These are phyloP conservation scores for Charina bottae DNA, from an alignment of 2,113 vertebrate genomes.

Conservation along the genomic window DNA sequence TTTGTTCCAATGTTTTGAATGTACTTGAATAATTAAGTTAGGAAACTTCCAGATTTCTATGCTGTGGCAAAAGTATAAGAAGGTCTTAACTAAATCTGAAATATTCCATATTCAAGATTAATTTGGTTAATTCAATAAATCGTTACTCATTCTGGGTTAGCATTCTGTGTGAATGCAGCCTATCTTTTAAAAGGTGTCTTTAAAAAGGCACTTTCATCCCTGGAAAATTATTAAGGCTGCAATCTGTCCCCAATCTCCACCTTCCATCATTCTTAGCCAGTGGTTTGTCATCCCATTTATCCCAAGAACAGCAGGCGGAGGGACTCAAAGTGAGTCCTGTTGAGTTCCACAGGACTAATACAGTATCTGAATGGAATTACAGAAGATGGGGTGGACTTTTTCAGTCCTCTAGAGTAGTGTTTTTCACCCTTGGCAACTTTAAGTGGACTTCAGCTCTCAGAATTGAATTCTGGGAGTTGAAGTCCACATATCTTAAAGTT, in stretches of 20 bases:
- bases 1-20: background rate
- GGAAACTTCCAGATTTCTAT: background rate
- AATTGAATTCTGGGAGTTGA: background rate
- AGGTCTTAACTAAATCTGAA: background rate
- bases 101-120: background rate
- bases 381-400: background rate
- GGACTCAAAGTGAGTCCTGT: background rate
- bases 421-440: background rate
- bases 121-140: background rate
- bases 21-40: background rate
- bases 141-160: background rate
- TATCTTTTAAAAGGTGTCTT: background rate
- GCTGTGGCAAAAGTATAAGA: background rate
- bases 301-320: background rate
- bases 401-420: background rate
- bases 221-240: background rate
- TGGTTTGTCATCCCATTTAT: background rate
- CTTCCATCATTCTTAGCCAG: background rate
- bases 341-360: background rate
- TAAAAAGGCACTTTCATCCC: background rate
- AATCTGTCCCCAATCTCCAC: background rate
- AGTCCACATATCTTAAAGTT: background rate
- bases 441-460: background rate
- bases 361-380: background rate
- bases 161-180: background rate